Percentiles rank a stretch among this genome's conserved stretches.
Evolutionary conservation across 2,888 invertebrate species (phyloP).

Genomic region (Cantharis rustica): DNA sequence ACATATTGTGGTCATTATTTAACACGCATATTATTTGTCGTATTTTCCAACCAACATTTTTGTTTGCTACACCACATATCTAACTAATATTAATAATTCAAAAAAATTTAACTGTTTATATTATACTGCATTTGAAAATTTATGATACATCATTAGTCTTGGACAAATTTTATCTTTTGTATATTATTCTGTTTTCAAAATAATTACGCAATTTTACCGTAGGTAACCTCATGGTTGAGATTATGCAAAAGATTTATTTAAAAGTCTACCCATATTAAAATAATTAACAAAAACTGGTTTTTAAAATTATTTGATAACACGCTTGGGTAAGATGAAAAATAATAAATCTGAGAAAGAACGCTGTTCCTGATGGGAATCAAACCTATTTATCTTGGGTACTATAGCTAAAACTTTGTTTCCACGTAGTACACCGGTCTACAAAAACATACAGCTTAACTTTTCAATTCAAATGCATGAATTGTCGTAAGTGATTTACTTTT

Average conservation of each 20-base stretch:
- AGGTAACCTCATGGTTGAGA: background rate
- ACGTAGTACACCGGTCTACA: background rate
- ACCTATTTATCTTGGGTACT: background rate
- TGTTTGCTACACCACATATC: background rate
- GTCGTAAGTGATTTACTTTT: background rate
- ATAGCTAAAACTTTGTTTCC: background rate
- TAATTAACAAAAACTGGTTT: background rate
- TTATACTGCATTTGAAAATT: background rate
- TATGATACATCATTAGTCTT: background rate
- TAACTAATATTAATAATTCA: background rate
- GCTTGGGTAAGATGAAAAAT: background rate
- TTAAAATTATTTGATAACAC: background rate
- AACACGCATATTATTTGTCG: conserved; percentile 17
- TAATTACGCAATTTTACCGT: background rate
- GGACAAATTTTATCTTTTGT: background rate
- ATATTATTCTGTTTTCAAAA: background rate
- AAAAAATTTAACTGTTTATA: background rate
- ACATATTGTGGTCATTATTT: conserved; percentile 37
- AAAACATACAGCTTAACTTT: background rate
- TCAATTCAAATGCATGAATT: background rate
- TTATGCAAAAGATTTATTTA: background rate
- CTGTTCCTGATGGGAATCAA: background rate
- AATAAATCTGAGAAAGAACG: background rate
- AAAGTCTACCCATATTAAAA: background rate
- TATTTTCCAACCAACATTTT: conserved; percentile 8